Evolutionary conservation across 2,888 invertebrate species (phyloP).

Genomic region (Gasteruption jaculator): DNA sequence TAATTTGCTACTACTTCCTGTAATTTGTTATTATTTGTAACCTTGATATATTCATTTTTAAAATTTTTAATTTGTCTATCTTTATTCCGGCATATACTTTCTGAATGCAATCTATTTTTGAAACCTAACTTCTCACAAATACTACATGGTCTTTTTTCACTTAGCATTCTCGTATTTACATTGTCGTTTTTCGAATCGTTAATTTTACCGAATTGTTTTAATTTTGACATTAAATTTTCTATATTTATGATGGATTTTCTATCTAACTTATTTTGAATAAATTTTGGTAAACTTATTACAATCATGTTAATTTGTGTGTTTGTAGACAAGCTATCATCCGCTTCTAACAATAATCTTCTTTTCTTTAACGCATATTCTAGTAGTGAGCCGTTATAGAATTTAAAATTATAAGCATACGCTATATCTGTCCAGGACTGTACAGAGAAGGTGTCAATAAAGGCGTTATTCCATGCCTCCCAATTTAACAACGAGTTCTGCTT

Average conservation of each 20-base stretch:
- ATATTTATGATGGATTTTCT: slow-evolving; percentile 17
- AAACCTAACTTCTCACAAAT: slow-evolving; percentile 19
- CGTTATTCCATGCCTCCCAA: slow-evolving; percentile 16
- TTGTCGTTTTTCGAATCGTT: slow-evolving; percentile 10
- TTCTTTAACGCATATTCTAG: slow-evolving; percentile 20
- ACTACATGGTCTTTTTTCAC: slow-evolving; percentile 13
- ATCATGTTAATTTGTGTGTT: slow-evolving; percentile 19
- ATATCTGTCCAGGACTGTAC: slow-evolving; percentile 21
- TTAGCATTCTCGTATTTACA: slow-evolving; percentile 11
- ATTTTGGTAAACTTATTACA: slow-evolving; percentile 18
- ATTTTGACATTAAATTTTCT: slow-evolving; percentile 19
- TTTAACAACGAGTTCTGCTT: slow-evolving; percentile 1
- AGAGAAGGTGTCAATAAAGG: slow-evolving; percentile 20
- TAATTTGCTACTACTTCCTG: slow-evolving; percentile 15
- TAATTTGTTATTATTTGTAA: slow-evolving; percentile 15
- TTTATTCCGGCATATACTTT: slow-evolving; percentile 15
- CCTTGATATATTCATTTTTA: slow-evolving; percentile 15
- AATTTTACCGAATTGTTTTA: slow-evolving; percentile 16
- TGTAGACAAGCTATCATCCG: slow-evolving; percentile 16
- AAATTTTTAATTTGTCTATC: slow-evolving; percentile 13
- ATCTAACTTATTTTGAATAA: slow-evolving; percentile 16
- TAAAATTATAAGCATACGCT: slow-evolving; percentile 18
- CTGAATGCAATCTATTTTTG: slow-evolving; percentile 20
- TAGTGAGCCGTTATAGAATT: slow-evolving; percentile 16
- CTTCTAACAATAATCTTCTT: slow-evolving; percentile 19